Evolutionary conservation across 2,113 vertebrate species (phyloP), one percentile per base, ranked within the genome.

Genomic region (Progne subis): DNA sequence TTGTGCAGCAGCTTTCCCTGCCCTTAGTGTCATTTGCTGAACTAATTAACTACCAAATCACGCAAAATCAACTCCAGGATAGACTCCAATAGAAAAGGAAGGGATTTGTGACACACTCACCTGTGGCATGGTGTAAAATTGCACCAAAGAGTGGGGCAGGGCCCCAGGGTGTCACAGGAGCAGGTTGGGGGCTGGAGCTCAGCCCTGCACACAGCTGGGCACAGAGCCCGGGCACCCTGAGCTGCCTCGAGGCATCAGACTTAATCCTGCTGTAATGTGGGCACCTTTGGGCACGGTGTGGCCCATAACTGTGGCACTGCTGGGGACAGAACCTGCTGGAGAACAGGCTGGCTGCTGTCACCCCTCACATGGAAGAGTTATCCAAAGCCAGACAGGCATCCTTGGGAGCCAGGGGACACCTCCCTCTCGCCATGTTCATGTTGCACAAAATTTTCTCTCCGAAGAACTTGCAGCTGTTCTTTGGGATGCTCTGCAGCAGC

Each of bases 351-450:
- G 53, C 57, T 77, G 68, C 67, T 69, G 93, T 44, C 61, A 55
- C 53, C 18, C 5, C 78, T 12, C 7, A 5, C 0, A 0, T 15
- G 50, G 25, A 13, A 55, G 37, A 39, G 60, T 44, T 37, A 17
- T 3, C 37, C 2, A 13, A 24, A 49, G 64, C 15, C 39, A 47
- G 29, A 2, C 4, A 3, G 17, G 21, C 4, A 0, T 37, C 0
- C 0, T 1, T 47, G 21, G 6, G 59, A 52, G 76, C n/a, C 61
- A 9, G 41, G 29, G 31, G 57, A 75, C 56, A 21, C n/a, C 32
- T 50, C 3, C 3, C 29, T 14, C 49, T 15, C 15, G 9, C 8
- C 7, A 14, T 18, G 28, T 17, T 41, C 39, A 3, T 0, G 5
- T 6, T 34, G 49, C 67, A 67, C 5, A 1, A 0, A 50, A 10